Evolutionary conservation across 2,888 invertebrate genomes (phyloP), one percentile per base, ranked within the genome.

Genomic region (Acanthosoma haemorrhoidale): DNA sequence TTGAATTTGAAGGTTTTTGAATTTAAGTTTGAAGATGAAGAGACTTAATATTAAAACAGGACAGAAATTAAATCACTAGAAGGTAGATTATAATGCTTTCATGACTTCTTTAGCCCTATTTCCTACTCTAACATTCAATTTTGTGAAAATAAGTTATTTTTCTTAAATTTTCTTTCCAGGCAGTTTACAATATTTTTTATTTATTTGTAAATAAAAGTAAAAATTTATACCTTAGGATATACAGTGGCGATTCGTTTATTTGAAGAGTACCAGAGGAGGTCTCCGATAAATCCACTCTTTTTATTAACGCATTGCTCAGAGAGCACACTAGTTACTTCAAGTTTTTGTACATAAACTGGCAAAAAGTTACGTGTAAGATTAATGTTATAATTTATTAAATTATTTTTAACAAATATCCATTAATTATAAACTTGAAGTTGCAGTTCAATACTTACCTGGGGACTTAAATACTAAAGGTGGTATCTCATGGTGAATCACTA

Each of bases 251-350:
- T 82, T 73, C 83, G 80, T 70, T 83, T 81, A 64, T 83, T 82
- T 1, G 81, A 83, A 58, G 80, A 79, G 73, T 82, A 82, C 81
- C 84, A 85, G 1, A 86, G 77, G 15, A 90, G 80, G 78, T 88
- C 88, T 77, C 87, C 87, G 6, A 87, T 80, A 77, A 83, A 84
- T 34, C 79, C 77, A 16, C 74, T 70, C 21, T 71, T 73, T 57
- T 72, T 58, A 61, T 73, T 72, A 15, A 70, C n/a, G 51, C 73
- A 73, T 11, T 69, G 68, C 29, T 72, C 70, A n/a, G 73, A 73
- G 4, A 73, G 25, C 4, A 73, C 58, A 11, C 71, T 64, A 29
- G 41, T 72, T 6, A 71, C 71, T 64, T 71, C 68, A 13, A 71
- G 18, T 64, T 72, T 72, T 18, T 39, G 57, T 43, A 66, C 51